These are phyloP conservation scores for Eupeodes luniger DNA, from an alignment of 2,888 invertebrate genomes.

Conservation along the genomic window DNA sequence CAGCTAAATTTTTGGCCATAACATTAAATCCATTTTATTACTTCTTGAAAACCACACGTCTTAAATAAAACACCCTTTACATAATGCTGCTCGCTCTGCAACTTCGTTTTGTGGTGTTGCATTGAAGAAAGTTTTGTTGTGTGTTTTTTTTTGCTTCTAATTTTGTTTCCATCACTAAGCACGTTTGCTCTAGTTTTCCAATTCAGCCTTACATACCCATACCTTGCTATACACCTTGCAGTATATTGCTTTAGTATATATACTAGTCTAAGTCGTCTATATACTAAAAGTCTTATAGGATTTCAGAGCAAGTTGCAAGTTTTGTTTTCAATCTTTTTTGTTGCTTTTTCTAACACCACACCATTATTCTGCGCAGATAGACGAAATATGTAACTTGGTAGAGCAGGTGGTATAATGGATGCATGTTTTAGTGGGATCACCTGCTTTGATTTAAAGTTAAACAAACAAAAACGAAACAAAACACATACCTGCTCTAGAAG, in stretches of 20 bases:
- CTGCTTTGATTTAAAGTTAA: constrained; percentile 50
- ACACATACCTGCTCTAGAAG: background rate
- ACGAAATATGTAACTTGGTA: background rate
- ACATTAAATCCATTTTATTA: no score
- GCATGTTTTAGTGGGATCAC: constrained; percentile 59
- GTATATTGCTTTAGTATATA: background rate
- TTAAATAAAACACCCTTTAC: no score
- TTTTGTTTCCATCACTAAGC: constrained; percentile 37
- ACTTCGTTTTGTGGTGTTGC: constrained; percentile 26
- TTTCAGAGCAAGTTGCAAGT: constrained; percentile 28
- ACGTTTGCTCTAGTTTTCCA: constrained; percentile 74
- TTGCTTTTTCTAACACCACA: constrained; percentile 47
- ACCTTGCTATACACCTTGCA: constrained; percentile 48
- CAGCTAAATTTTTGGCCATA: no score
- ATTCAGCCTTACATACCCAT: constrained; percentile 43
- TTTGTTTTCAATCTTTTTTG: background rate
- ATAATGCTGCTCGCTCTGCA: constrained; percentile 40
- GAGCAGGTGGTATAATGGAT: constrained; percentile 56
- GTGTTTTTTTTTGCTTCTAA: constrained; percentile 47
- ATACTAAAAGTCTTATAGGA: background rate
- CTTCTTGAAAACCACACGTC: no score
- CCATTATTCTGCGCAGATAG: background rate
- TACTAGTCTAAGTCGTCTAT: background rate
- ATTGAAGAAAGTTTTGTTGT: constrained; percentile 63
- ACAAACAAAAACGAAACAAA: background rate